Conservation (phyloP, 64 coral and sea anemone genomes). For the Pocillopora verrucosa region DNA sequence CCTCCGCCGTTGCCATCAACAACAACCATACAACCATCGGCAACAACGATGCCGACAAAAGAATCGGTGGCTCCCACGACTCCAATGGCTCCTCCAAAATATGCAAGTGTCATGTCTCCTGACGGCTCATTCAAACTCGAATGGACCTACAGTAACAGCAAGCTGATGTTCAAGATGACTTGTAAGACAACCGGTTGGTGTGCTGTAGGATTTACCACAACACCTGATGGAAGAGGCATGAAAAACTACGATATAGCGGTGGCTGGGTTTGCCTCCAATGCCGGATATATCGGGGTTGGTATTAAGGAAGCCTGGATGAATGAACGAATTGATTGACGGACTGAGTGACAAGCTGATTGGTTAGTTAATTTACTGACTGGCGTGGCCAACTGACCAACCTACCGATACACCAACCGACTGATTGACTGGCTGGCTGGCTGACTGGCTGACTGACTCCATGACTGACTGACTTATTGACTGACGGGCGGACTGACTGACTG, state of each 20-base stretch:
- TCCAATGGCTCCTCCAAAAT: neutral
- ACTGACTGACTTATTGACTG: too few species aligned
- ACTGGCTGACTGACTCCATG: too few species aligned
- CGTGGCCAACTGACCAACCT: too few species aligned
- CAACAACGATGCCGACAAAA: neutral
- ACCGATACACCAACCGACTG: too few species aligned
- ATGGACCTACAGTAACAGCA: constrained; percentile 11
- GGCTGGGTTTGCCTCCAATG: neutral
- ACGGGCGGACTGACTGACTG: too few species aligned
- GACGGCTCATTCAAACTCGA: neutral
- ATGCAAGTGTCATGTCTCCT: neutral
- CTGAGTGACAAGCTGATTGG: neutral
- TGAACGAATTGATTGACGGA: neutral
- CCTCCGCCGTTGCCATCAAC: too few species aligned
- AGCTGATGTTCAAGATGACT: constrained; percentile 5
- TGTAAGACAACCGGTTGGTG: constrained; percentile 9
- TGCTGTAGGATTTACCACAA: neutral
- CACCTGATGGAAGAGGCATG: neutral
- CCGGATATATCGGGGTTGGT: constrained; percentile 3
- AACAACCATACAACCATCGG: neutral
- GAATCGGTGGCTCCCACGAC: neutral
- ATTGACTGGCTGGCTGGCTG: too few species aligned
- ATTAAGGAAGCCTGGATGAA: neutral
- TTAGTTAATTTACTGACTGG: too few species aligned
- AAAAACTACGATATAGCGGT: constrained; percentile 23